Conservation (phyloP, 2,797 vertebrate genomes). For the Hippopotamyrus pictus region DNA sequence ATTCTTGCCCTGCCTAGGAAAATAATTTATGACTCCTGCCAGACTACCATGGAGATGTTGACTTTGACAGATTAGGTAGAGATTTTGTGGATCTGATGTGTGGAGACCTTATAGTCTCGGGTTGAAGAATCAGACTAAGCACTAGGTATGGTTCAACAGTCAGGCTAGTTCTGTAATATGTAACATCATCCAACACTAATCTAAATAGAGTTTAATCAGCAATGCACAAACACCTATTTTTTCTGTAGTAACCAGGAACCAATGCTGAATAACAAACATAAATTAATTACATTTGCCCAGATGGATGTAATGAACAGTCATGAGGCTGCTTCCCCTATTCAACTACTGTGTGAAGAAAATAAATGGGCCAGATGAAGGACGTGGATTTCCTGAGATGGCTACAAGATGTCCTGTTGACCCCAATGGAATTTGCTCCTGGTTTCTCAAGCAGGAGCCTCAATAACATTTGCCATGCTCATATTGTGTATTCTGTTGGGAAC, state of each 20-base stretch:
- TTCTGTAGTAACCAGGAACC: background rate
- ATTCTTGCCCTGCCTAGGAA: constrained; percentile 4
- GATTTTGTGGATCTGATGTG: background rate
- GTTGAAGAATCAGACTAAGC: background rate
- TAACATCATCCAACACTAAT: background rate
- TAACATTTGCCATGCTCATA: background rate
- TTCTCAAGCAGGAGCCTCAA: background rate
- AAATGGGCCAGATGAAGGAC: background rate
- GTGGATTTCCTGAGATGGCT: background rate
- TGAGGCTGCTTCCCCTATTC: background rate
- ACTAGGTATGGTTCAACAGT: background rate
- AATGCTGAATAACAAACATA: background rate
- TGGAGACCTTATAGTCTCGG: background rate
- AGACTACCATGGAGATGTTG: background rate
- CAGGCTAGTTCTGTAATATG: background rate
- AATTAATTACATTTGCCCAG: constrained; percentile 9
- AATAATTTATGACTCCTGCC: background rate
- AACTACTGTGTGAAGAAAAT: background rate
- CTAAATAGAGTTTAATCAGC: background rate
- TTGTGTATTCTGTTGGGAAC: background rate
- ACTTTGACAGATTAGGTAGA: background rate
- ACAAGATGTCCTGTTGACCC: background rate
- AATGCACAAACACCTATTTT: background rate
- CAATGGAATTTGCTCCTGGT: background rate
- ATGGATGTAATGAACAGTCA: background rate